These are phyloP conservation scores for Pseudopleuronectes americanus DNA, from an alignment of 2,797 vertebrate genomes.

Conservation along the genomic window DNA sequence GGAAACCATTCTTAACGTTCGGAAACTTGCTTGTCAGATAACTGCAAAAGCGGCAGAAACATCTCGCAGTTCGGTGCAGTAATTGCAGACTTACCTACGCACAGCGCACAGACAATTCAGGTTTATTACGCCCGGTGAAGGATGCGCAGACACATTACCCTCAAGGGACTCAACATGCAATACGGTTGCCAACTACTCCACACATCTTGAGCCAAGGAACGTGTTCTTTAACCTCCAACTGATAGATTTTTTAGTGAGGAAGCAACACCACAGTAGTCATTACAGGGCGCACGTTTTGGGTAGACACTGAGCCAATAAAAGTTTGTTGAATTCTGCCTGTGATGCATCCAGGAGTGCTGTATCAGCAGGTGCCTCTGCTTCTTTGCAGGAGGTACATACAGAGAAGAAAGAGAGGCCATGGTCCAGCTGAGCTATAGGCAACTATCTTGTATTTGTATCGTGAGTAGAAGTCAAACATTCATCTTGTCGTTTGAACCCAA, in stretches of 20 bases:
- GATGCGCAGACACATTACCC: slow-evolving; percentile 66
- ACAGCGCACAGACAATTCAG: slow-evolving; percentile 70
- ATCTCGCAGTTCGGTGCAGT: slow-evolving; percentile 60
- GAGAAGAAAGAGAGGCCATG: slow-evolving; percentile 51
- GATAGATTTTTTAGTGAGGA: slow-evolving; percentile 71
- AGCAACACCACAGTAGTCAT: slow-evolving; percentile 74
- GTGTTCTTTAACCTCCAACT: slow-evolving; percentile 65
- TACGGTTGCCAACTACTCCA: slow-evolving; percentile 60
- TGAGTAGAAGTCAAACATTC: slow-evolving; percentile 39
- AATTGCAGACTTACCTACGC: slow-evolving; percentile 76
- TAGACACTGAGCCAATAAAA: slow-evolving; percentile 80
- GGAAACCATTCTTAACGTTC: slow-evolving; percentile 37
- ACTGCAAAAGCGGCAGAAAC: slow-evolving; percentile 70
- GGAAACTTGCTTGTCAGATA: slow-evolving; percentile 64
- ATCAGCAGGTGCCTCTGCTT: slow-evolving; percentile 75
- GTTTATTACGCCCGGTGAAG: slow-evolving; percentile 79
- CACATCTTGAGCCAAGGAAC: slow-evolving; percentile 65
- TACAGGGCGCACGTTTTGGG: slow-evolving; percentile 69
- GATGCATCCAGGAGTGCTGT: slow-evolving; percentile 79
- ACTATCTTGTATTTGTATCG: slow-evolving; percentile 26
- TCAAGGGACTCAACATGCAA: slow-evolving; percentile 67
- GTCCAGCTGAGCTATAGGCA: slow-evolving; percentile 47
- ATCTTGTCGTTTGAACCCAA: slow-evolving; percentile 29
- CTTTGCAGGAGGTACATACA: slow-evolving; percentile 64
- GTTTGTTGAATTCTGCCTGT: slow-evolving; percentile 79